These are phyloP conservation scores for Taxidea taxus DNA, from an alignment of 2,113 vertebrate species.

Conservation along the genomic window DNA sequence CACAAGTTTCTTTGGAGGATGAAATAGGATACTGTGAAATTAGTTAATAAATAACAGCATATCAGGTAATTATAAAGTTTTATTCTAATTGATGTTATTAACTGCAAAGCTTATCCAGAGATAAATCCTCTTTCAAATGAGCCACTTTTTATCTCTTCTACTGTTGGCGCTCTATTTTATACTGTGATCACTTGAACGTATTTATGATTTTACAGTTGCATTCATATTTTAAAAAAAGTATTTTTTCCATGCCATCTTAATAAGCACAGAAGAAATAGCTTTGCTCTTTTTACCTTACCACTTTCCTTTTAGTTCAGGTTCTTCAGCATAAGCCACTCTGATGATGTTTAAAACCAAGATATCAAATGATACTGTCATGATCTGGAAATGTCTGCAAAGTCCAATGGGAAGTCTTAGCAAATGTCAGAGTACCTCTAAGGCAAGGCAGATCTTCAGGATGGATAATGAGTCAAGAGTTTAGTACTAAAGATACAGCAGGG, in stretches of 20 bases:
- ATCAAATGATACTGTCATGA: conserved; percentile 60
- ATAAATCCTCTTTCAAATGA: neutral
- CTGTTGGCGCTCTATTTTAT: neutral
- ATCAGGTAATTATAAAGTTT: neutral
- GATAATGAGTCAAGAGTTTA: conserved; percentile 72
- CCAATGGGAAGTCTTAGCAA: conserved; percentile 76
- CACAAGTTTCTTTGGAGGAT: neutral
- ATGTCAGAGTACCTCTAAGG: conserved; percentile 77
- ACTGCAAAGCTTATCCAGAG: conserved; percentile 14
- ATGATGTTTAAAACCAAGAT: conserved; percentile 59
- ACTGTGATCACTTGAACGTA: neutral
- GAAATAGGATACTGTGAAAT: conserved; percentile 16
- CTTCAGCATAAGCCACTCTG: conserved; percentile 35
- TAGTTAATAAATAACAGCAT: neutral
- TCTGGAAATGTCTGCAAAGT: conserved; percentile 67
- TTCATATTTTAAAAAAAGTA: neutral
- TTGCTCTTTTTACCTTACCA: conserved; percentile 17
- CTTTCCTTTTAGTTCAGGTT: conserved; percentile 59
- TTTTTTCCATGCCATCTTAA: conserved; percentile 43
- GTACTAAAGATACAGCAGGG: conserved; percentile 59
- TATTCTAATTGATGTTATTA: neutral
- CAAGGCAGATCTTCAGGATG: conserved; percentile 71
- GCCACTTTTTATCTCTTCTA: neutral
- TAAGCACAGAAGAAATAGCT: neutral
- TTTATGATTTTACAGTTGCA: neutral